Base-by-base conservation (phyloP, 2,113 vertebrate species). In the Quiscalus mexicanus region DNA sequence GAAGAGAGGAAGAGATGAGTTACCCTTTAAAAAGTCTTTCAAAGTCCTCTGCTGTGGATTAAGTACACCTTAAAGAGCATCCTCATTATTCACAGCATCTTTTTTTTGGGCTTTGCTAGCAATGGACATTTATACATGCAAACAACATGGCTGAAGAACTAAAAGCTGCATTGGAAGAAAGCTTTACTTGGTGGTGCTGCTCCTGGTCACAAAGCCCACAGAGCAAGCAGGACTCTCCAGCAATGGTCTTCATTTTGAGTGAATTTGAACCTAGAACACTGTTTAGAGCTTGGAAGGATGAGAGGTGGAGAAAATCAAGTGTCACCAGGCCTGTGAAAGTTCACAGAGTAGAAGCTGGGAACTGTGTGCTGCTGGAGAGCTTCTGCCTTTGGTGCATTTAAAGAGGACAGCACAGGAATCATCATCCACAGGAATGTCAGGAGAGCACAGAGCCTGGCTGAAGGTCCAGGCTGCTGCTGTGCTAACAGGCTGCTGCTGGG, bases 381-480 rank as follows among this genome's bases (percentile, higher is more conserved):
- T 80, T 1, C 64, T 24, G 73, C 49, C 53, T 89, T 68, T 16
- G 10, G 41, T 69, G 77, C 67, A 2, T 52, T 62, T 41, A 49
- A 45, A 30, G 60, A 92, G 95, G 60, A 24, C 89, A 39, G n/a
- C 35, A 9, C 30, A 25, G 23, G 47, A 35, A 24, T 28, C 9
- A 1, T 60, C 56, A 9, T 39, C 68, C 33, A 37, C 35, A 20
- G 90, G 69, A 69, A 53, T 30, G 49, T 49, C 15, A 12, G 59
- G 75, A 58, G 37, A 8, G 3, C 12, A 6, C 55, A 2, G n/a
- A 25, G 86, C 69, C 89, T 86, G 77, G 42, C 92, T 53, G 25
- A 64, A 82, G 89, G 39, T 81, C 76, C 76, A 50, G 83, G 45
- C 79, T 93, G 27, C 79, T 41, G 49, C 83, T 92, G 92, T 44